A percentile compares a stretch with the other conserved stretches of the same genome.
Conservation (phyloP, 2,797 vertebrate species). For the Hemitrygon akajei region DNA sequence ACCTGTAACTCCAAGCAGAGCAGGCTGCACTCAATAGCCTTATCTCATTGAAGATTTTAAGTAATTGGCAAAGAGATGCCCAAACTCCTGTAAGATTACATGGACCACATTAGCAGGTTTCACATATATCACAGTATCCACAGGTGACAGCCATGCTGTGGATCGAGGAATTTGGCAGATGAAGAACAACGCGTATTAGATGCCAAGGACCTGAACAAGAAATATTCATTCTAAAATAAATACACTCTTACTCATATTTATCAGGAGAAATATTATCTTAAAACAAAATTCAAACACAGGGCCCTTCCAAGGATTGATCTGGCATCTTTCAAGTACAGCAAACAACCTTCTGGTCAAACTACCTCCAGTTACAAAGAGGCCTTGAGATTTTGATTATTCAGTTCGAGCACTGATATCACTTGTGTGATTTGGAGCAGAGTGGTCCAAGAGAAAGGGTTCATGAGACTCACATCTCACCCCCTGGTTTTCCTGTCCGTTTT, state of each 20-base stretch:
- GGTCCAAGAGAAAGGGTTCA: neutral
- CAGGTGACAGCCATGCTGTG: too few species aligned
- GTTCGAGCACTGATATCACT: neutral
- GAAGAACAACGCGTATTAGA: neutral
- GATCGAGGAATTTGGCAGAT: neutral
- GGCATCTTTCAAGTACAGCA: neutral
- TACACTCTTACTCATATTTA: neutral
- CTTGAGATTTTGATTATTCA: neutral
- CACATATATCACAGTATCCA: neutral
- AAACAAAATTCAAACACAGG: neutral
- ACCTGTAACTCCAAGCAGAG: too few species aligned
- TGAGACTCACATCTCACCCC: slow-evolving; percentile 42
- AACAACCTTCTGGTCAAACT: too few species aligned
- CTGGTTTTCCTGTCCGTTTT: slow-evolving; percentile 58
- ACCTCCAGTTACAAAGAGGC: neutral
- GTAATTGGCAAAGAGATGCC: neutral
- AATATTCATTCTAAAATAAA: neutral
- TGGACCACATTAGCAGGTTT: neutral
- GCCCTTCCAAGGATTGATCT: neutral
- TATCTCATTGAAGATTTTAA: neutral
- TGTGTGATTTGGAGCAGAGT: neutral
- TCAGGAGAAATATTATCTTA: neutral
- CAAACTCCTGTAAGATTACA: neutral
- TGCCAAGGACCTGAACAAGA: neutral
- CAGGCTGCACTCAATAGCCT: neutral